Base-by-base conservation (phyloP, 2,888 invertebrate species). In the Chloroclystis v-ata region DNA sequence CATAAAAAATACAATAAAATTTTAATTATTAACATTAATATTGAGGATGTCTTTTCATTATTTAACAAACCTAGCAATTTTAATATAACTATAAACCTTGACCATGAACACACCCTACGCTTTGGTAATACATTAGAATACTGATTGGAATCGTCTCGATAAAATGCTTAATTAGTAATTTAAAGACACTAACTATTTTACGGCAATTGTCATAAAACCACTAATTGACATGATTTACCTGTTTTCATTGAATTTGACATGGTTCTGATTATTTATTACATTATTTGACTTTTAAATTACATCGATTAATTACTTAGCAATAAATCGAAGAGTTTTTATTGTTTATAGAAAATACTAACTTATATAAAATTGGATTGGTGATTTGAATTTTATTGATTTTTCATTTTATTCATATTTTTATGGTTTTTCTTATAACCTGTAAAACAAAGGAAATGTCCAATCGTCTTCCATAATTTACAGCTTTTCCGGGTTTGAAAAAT, bases 261-360 rank as follows among this genome's bases (percentile, higher is more conserved):
- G 44, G 38, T 40, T 48, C 37, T 53, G 29, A 29, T 40, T 54
- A 50, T 55, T 54, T 54, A 52, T 54, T 49, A 44, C 47, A 37
- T 35, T 47, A 58, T 56, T 58, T 54, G 47, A 54, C 43, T 59
- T 58, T 53, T 20, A 58, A 54, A 59, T 54, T 37, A 56, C 32
- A 45, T 40, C 37, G 35, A 51, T 52, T 58, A 56, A 58, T 56
- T 49, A 56, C 47, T 38, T 16, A 24, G 35, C 28, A n/a, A 30
- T 50, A 46, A 52, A 44, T 47, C 7, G 30, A 32, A 26, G 11
- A n/a, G 32, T 33, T 44, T 25, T 45, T 26, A 38, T 28, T 35
- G 35, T 35, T 35, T 8, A 20, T 35, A 20, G 35, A 20, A 33
- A 20, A 35, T 33, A 14, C n/a, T n/a, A n/a, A n/a, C n/a, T 33